Conservation (phyloP, 2,113 vertebrate species). For the Pelobates fuscus region DNA sequence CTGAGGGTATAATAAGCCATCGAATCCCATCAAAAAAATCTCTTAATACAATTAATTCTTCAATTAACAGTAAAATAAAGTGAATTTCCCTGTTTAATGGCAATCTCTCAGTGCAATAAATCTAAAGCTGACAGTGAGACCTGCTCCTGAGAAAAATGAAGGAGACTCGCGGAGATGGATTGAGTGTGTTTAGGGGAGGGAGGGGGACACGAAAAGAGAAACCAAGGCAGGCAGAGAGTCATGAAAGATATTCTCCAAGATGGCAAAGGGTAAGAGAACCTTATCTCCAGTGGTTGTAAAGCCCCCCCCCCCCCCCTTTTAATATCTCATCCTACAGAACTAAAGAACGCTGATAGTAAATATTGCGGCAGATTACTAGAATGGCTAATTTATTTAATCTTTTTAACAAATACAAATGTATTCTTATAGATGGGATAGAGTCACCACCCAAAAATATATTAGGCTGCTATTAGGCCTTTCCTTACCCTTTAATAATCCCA, state of each 20-base stretch:
- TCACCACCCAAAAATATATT: no score
- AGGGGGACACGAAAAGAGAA: background rate
- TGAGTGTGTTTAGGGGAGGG: background rate
- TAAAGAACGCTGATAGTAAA: no score
- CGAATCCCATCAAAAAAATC: constrained; percentile 49
- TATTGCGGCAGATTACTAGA: no score
- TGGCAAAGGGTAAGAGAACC: background rate
- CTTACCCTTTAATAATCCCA: no score
- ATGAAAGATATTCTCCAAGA: background rate
- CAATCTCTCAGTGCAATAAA: constrained; percentile 26
- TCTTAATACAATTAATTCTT: constrained; percentile 51
- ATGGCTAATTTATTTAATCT: no score
- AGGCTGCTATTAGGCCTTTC: no score
- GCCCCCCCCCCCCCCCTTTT: no score
- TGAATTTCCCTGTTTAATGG: constrained; percentile 46
- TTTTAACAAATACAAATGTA: no score
- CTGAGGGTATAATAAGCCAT: constrained; percentile 41
- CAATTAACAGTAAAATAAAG: constrained; percentile 51
- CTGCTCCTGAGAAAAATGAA: constrained; percentile 27
- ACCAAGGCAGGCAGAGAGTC: background rate
- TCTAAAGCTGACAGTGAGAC: constrained; percentile 37
- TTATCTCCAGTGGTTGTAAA: no score
- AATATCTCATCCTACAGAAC: no score
- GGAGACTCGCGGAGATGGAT: constrained; percentile 20
- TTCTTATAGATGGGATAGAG: no score